phyloP scores from a whole-genome alignment of 2,113 vertebrate species.

The Triplophysa dalaica region DNA sequence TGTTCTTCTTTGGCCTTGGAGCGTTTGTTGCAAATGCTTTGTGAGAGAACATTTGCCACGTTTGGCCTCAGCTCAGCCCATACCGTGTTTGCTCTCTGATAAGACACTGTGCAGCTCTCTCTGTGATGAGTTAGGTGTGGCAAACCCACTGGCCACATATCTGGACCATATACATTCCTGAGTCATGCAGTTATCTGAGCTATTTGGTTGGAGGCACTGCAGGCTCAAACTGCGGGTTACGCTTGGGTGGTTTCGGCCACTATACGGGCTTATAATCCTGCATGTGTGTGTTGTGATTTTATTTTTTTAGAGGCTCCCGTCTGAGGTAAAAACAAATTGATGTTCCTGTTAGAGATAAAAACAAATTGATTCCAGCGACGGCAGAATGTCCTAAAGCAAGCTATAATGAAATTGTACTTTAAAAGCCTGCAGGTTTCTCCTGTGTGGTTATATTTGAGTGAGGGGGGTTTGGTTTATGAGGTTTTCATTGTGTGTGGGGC shows the following conservation, averaged over 20 bases:
- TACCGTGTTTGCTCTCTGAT: conserved; percentile 38
- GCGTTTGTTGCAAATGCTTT: conserved; percentile 24
- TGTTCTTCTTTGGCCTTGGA: conserved; percentile 7
- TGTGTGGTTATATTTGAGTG: conserved; percentile 46
- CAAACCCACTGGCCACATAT: conserved; percentile 29
- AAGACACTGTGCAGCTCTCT: conserved; percentile 23
- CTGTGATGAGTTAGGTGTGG: conserved; percentile 38
- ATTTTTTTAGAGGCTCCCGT: conserved; percentile 40
- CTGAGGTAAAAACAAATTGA: conserved; percentile 50
- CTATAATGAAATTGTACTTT: conserved; percentile 71
- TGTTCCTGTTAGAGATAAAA: conserved; percentile 45
- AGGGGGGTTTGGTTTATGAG: conserved; percentile 65
- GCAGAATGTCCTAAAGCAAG: conserved; percentile 53
- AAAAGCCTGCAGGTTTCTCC: conserved; percentile 62
- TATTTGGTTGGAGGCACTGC: conserved; percentile 36
- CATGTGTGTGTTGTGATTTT: conserved; percentile 17
- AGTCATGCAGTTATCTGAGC: conserved; percentile 42
- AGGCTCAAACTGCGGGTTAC: conserved; percentile 26
- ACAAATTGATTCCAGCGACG: conserved; percentile 49
- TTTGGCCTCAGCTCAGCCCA: not conserved
- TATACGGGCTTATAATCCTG: conserved; percentile 15
- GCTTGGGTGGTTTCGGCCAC: conserved; percentile 10
- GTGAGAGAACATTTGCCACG: not conserved
- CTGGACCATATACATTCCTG: conserved; percentile 34
- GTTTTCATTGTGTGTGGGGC: conserved; percentile 53